phyloP scores from a whole-genome alignment of 2,888 invertebrate species.

The Perizoma flavofasciatum region DNA sequence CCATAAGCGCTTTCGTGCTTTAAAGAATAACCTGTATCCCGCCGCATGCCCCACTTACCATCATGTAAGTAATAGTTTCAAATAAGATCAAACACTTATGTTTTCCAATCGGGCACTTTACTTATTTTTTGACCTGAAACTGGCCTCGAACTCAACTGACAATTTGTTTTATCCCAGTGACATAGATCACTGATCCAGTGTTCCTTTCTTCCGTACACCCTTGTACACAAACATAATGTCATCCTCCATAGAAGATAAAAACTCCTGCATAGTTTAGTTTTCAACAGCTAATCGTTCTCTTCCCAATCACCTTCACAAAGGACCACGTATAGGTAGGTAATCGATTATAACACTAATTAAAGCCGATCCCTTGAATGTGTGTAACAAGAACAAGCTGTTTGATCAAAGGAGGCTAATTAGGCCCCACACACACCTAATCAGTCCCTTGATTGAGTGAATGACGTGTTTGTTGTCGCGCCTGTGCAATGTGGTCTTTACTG shows the following conservation, averaged over 20 bases:
- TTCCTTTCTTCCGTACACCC: no score
- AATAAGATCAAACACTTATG: no score
- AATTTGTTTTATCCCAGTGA: no score
- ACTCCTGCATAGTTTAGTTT: not conserved
- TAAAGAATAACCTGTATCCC: no score
- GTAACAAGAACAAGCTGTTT: slow-evolving; percentile 70
- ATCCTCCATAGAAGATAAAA: not conserved
- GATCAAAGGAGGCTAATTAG: slow-evolving; percentile 79
- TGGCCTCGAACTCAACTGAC: no score
- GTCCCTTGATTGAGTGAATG: slow-evolving; percentile 73
- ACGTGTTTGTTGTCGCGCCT: slow-evolving; percentile 57
- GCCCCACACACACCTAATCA: slow-evolving; percentile 63
- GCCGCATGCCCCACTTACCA: no score
- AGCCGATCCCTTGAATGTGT: slow-evolving; percentile 48
- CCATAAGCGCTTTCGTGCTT: no score
- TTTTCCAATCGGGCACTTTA: no score
- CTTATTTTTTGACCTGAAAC: no score
- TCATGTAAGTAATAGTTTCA: no score
- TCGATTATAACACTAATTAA: slow-evolving; percentile 37
- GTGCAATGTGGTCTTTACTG: slow-evolving; percentile 10
- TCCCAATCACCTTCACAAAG: not conserved
- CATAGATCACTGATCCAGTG: no score
- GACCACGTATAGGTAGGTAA: slow-evolving; percentile 14
- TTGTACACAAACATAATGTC: not conserved
- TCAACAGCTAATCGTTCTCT: not conserved